Evolutionary conservation across 2,113 vertebrate species (phyloP), one percentile per base, ranked within the genome.

Genomic region (Microtus richardsoni): DNA sequence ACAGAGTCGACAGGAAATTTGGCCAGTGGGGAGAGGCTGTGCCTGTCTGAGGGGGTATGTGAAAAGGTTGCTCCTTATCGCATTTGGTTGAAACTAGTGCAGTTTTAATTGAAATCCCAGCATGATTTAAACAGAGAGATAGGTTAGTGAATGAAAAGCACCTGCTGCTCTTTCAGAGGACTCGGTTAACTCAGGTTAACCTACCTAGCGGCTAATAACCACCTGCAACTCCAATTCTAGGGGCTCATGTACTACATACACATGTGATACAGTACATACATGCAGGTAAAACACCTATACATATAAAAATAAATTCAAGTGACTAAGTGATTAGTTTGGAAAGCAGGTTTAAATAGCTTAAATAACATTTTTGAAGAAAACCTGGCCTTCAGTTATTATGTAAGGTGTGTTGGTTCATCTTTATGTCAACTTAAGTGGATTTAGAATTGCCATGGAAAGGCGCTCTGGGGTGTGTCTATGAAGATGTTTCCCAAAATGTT

Each of bases 341-440:
- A 64, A 84, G n/a, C 8, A 44, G 58, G 70, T 80, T 80, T 54
- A 83, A 54, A 28, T 33, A 88, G 12, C 70, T 19, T 28, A 70
- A 93, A 39, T 84, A 84, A 88, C 68, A 88, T 16, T 87, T 54
- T 73, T 58, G 41, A 82, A n/a, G 66, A 90, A 41, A 62, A 79
- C 14, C n/a, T 17, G 75, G 41, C 64, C 47, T 30, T 89, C 22
- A 21, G 49, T 62, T 66, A 17, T n/a, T 60, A 36, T 44, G 54
- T 22, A 24, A 11, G 54, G 22, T n/a, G 26, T 30, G 30, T 13
- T 68, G 62, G 83, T 33, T 68, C 9, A 21, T 47, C 41, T 36
- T 86, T 30, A 36, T 16, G 7, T 52, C 44, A 87, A 70, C 33
- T 68, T 68, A 47, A 44, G 33, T 36, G 41, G 36, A 36, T 52